Evolutionary conservation across 2,113 vertebrate genomes (phyloP).

Genomic region (Sander lucioperca): DNA sequence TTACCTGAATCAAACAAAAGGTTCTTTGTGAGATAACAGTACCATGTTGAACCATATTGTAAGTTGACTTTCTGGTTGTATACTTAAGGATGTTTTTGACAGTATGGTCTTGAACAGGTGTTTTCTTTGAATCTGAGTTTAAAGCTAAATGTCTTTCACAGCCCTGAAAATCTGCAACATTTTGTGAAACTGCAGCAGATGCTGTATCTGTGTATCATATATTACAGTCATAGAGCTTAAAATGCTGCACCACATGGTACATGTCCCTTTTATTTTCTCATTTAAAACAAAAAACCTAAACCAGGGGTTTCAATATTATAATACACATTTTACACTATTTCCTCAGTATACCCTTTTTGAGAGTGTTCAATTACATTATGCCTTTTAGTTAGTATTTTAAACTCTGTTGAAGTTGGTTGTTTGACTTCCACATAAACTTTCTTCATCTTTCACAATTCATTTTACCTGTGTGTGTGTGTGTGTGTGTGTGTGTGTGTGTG

Average conservation of each 20-base stretch:
- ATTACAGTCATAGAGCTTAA: background rate
- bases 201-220: background rate
- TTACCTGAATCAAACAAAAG: background rate
- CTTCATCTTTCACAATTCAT: constrained; percentile 35
- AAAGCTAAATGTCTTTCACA: background rate
- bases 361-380: constrained; percentile 19
- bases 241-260: background rate
- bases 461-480: constrained; percentile 1
- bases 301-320: constrained; percentile 23
- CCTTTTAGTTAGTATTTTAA: constrained; percentile 29
- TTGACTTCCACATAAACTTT: constrained; percentile 54
- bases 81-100: background rate
- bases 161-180: background rate
- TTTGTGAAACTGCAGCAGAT: background rate
- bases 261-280: background rate
- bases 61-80: background rate
- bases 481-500: background rate
- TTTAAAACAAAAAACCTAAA: constrained; percentile 13
- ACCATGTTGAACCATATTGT: background rate
- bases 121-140: constrained; percentile 2
- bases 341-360: background rate
- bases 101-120: background rate
- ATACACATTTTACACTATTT: background rate
- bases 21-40: background rate
- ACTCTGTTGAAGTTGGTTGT: constrained; percentile 46